Base-by-base conservation (phyloP, 2,888 invertebrate genomes). In the Ophion ellenae region DNA sequence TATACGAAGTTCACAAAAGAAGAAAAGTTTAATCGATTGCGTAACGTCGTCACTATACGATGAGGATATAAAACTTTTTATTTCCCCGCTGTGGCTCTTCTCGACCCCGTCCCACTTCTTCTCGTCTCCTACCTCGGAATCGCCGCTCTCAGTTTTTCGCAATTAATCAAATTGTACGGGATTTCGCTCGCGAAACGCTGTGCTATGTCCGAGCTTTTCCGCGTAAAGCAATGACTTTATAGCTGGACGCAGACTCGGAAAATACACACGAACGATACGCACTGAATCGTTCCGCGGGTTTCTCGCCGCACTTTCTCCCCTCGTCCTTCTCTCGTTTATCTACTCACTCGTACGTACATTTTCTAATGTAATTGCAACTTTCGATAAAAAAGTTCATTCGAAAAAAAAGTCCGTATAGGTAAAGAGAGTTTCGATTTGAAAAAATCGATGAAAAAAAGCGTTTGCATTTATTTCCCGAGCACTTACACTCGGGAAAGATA, bases 221-320 rank as follows among this genome's bases (percentile, higher is more conserved):
- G 53, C 28, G 32, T 69, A 63, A n/a, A 53, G 14, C 74, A 83
- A 83, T 78, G 45, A 53, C 24, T 80, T 64, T 80, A 71, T 45
- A 77, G 67, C 53, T 7, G 59, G 10, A 53, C 53, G 45, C 53
- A 70, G n/a, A 69, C 67, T 45, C 69, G 57, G 45, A 59, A 20
- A 24, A 40, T 40, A 24, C 32, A 61, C 47, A 61, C n/a, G 17
- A 40, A 78, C 78, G 78, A 71, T 70, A 63, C 47, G 79, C 79
- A 53, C 70, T 71, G 63, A 71, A 71, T 47, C 67, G 74, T 83
- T 36, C 69, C 10, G 53, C 53, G 14, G 47, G 77, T 83, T 74
- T 83, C 79, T 67, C 79, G 74, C 69, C 63, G 36, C 74, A 83
- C 83, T 83, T 83, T 83, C 79, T 63, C 66, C 14, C 47, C 66